Evolutionary conservation across 2,888 invertebrate species (phyloP).

Genomic region (Morpho deidamia): DNA sequence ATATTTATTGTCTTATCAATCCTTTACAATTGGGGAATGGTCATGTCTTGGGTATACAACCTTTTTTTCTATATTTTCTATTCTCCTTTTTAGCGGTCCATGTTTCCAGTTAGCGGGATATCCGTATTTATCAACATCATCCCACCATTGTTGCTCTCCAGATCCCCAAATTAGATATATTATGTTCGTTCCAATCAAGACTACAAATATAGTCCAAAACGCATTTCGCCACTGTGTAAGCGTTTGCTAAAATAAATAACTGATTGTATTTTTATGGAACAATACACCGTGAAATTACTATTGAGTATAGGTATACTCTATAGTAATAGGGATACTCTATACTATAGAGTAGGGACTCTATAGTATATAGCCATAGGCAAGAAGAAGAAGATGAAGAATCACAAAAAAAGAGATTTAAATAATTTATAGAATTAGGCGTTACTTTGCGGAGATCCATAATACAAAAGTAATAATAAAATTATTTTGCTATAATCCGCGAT

Average conservation of each 20-base stretch:
- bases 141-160: slow-evolving; percentile 88
- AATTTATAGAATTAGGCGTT: too few relatives aligned
- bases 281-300: too few relatives aligned
- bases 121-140: slow-evolving; percentile 76
- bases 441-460: too few relatives aligned
- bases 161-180: slow-evolving; percentile 85
- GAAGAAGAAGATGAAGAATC: too few relatives aligned
- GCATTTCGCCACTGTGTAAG: slow-evolving; percentile 85
- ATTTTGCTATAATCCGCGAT: too few relatives aligned
- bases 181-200: slow-evolving; percentile 82
- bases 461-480: too few relatives aligned
- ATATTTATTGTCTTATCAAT: slow-evolving; percentile 5
- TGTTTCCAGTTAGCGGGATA: slow-evolving; percentile 63
- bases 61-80: slow-evolving; percentile 46
- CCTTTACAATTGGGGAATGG: slow-evolving; percentile 47
- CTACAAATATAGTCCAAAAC: slow-evolving; percentile 86
- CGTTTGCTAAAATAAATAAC: slow-evolving; percentile 67
- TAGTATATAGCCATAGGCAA: too few relatives aligned
- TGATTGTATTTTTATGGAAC: too few relatives aligned
- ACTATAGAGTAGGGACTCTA: too few relatives aligned
- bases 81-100: slow-evolving; percentile 47
- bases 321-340: too few relatives aligned
- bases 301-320: too few relatives aligned
- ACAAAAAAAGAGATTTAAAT: too few relatives aligned
- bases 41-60: slow-evolving; percentile 60